phyloP scores from a whole-genome alignment of 2,888 invertebrate species.

The Halictus ligatus region DNA sequence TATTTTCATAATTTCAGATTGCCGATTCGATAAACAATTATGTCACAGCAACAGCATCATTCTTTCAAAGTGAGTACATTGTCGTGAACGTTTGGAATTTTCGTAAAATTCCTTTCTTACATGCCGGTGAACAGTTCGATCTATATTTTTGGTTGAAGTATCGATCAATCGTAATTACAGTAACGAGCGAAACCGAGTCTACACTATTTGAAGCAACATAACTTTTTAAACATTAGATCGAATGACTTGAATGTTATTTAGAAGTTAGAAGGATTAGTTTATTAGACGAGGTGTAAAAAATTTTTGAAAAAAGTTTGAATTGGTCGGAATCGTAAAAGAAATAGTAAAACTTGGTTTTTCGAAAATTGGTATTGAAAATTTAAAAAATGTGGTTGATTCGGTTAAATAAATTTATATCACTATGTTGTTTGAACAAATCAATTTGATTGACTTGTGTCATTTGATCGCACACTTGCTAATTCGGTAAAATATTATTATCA shows the following conservation, averaged over 20 bases:
- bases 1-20: conserved; percentile 41
- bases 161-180: conserved; percentile 62
- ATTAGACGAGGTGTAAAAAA: too few relatives aligned
- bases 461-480: not conserved
- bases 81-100: conserved; percentile 9
- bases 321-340: too few relatives aligned
- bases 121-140: conserved; percentile 11
- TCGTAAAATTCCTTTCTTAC: not conserved
- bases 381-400: too few relatives aligned
- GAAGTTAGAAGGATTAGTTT: too few relatives aligned
- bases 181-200: too few relatives aligned
- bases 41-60: conserved; percentile 93
- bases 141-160: conserved; percentile 40
- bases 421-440: conserved; percentile 18
- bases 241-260: too few relatives aligned
- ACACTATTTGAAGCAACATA: too few relatives aligned
- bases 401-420: conserved; percentile 66
- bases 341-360: too few relatives aligned
- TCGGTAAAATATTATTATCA: not conserved
- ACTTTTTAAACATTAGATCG: too few relatives aligned
- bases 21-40: conserved; percentile 81
- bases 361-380: too few relatives aligned
- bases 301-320: too few relatives aligned
- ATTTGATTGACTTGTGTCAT: conserved; percentile 4
- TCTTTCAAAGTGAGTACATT: conserved; percentile 91